phyloP scores from a whole-genome alignment of 2,113 vertebrate genomes.

The Synchiropus splendidus region DNA sequence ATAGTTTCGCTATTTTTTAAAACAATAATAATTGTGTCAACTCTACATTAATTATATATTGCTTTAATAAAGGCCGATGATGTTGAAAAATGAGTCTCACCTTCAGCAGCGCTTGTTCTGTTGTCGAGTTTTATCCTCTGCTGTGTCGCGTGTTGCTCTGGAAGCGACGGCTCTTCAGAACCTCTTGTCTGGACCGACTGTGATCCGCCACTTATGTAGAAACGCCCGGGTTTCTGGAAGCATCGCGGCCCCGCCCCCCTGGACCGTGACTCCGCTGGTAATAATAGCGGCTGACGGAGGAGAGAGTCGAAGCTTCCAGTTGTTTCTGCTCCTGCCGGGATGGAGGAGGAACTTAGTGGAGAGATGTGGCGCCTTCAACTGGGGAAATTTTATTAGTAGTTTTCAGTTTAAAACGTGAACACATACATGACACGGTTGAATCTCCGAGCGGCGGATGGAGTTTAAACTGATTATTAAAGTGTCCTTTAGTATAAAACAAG shows the following conservation, averaged over 20 bases:
- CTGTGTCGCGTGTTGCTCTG: too few species aligned
- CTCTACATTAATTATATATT: too few species aligned
- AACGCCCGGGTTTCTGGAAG: slow-evolving; percentile 39
- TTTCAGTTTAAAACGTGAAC: too few species aligned
- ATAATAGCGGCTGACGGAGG: slow-evolving; percentile 43
- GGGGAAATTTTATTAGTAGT: slow-evolving; percentile 3
- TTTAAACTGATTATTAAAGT: too few species aligned
- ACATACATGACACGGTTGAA: too few species aligned
- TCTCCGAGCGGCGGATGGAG: too few species aligned
- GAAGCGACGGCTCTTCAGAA: slow-evolving; percentile 16
- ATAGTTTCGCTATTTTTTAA: background rate
- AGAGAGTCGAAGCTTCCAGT: slow-evolving; percentile 41
- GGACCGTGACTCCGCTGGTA: slow-evolving; percentile 39
- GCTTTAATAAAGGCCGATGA: background rate
- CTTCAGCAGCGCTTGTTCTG: slow-evolving; percentile 1
- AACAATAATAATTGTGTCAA: background rate
- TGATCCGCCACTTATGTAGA: slow-evolving; percentile 30
- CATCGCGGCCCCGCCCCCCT: slow-evolving; percentile 8
- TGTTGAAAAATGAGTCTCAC: background rate
- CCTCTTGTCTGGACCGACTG: slow-evolving; percentile 16
- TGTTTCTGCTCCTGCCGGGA: slow-evolving; percentile 17
- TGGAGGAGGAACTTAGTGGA: slow-evolving; percentile 13
- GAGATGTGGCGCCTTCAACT: slow-evolving; percentile 1
- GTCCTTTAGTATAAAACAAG: too few species aligned
- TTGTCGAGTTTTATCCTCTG: background rate